Conservation (phyloP, 2,888 invertebrate species). For the Esperia sulphurella region DNA sequence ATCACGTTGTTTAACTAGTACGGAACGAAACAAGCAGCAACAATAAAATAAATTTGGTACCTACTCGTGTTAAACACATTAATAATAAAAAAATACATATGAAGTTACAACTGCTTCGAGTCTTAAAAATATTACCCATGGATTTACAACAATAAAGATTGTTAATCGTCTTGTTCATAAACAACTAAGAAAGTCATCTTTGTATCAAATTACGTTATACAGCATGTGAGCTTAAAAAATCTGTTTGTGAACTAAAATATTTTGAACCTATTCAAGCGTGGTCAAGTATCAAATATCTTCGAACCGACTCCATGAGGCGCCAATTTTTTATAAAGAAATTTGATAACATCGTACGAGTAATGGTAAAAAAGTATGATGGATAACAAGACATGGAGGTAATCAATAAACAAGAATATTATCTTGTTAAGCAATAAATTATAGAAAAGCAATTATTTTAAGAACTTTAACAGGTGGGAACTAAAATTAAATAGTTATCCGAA, state of each 20-base stretch:
- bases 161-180: neutral
- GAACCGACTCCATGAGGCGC: slow-evolving; percentile 49
- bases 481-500: too few relatives aligned
- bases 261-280: slow-evolving; percentile 53
- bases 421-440: neutral
- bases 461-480: too few relatives aligned
- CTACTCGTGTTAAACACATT: slow-evolving; percentile 28
- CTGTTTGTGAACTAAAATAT: slow-evolving; percentile 22
- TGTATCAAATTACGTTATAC: slow-evolving; percentile 36
- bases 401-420: neutral
- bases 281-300: slow-evolving; percentile 51
- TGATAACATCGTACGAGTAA: slow-evolving; percentile 1
- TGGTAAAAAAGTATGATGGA: neutral
- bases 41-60: slow-evolving; percentile 40
- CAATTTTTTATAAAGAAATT: slow-evolving; percentile 39
- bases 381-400: neutral
- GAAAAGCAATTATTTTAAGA: neutral
- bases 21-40: slow-evolving; percentile 28
- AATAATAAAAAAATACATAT: slow-evolving; percentile 2
- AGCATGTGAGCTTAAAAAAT: slow-evolving; percentile 51
- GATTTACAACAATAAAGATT: neutral
- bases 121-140: slow-evolving; percentile 21
- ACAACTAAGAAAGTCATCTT: slow-evolving; percentile 23
- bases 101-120: neutral
- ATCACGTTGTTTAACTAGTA: slow-evolving; percentile 41